Conservation (phyloP, 2,888 invertebrate species). For the Thyatira batis region DNA sequence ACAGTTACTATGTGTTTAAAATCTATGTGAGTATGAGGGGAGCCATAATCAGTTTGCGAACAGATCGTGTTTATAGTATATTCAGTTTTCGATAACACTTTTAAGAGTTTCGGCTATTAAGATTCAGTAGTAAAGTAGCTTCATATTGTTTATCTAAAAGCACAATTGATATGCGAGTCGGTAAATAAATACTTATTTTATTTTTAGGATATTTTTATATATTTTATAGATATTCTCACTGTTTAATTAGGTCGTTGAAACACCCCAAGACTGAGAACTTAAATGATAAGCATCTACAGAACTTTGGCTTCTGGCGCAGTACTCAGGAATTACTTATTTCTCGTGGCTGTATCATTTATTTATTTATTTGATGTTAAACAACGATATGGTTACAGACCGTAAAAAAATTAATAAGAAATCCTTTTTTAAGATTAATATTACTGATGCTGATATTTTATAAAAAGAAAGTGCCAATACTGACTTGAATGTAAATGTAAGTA, state of each 20-base stretch:
- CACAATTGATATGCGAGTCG: too few species aligned
- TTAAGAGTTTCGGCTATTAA: conserved; percentile 12
- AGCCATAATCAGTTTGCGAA: conserved; percentile 56
- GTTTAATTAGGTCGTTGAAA: not conserved
- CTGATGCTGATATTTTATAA: not conserved
- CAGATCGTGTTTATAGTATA: conserved; percentile 42
- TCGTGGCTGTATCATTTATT: too few species aligned
- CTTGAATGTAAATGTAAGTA: not conserved
- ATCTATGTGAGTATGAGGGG: conserved; percentile 59
- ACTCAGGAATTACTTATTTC: too few species aligned
- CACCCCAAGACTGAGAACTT: not conserved
- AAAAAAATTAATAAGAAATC: not conserved
- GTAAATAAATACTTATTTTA: not conserved
- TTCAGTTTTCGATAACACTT: conserved; percentile 41
- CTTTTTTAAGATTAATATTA: not conserved
- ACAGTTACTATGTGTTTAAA: conserved; percentile 63
- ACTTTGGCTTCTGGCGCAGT: not conserved
- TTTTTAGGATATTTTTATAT: not conserved
- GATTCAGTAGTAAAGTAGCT: conserved; percentile 3
- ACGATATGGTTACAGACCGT: not conserved
- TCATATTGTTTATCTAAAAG: not conserved
- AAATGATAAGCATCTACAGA: not conserved
- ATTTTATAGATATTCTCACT: too few species aligned
- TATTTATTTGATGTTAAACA: too few species aligned
- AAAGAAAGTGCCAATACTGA: not conserved